Conservation (phyloP, 1,140 invertebrate species). For the Heliothis virescens region DNA sequence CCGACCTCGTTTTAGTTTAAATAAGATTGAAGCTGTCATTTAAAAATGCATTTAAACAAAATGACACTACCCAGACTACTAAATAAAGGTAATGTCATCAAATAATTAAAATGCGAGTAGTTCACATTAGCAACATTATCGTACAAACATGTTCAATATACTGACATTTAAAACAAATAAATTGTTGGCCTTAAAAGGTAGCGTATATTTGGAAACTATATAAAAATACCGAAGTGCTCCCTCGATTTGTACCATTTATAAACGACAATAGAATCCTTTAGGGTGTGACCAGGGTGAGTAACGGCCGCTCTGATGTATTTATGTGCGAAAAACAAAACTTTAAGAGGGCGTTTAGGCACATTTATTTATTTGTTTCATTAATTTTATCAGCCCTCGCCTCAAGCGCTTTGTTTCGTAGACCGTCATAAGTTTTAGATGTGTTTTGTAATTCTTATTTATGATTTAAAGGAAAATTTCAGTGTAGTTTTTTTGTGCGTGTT, state of each 20-base stretch:
- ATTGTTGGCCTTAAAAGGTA: constrained; percentile 41
- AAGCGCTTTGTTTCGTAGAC: neutral
- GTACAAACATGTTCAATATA: neutral
- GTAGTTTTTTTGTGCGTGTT: too few relatives aligned
- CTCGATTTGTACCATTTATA: constrained; percentile 64
- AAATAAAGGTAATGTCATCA: too few relatives aligned
- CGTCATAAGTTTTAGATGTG: neutral
- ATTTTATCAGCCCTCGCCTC: constrained; percentile 27
- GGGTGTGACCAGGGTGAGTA: constrained; percentile 52
- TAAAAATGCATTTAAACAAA: too few relatives aligned
- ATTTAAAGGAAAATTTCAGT: too few relatives aligned
- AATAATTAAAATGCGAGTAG: too few relatives aligned
- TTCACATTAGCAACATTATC: too few relatives aligned
- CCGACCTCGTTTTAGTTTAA: too few relatives aligned
- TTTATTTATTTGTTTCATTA: constrained; percentile 48
- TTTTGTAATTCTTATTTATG: neutral
- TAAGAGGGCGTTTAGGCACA: constrained; percentile 30
- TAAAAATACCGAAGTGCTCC: constrained; percentile 58
- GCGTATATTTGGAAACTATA: constrained; percentile 63
- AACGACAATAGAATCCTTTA: constrained; percentile 59
- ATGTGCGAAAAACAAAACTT: constrained; percentile 47
- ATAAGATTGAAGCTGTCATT: too few relatives aligned
- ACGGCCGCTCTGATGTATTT: constrained; percentile 47
- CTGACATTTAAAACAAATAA: constrained; percentile 19
- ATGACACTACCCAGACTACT: too few relatives aligned